These are phyloP conservation scores for Carposina sasakii DNA, from an alignment of 1,140 invertebrate genomes.

Conservation along the genomic window DNA sequence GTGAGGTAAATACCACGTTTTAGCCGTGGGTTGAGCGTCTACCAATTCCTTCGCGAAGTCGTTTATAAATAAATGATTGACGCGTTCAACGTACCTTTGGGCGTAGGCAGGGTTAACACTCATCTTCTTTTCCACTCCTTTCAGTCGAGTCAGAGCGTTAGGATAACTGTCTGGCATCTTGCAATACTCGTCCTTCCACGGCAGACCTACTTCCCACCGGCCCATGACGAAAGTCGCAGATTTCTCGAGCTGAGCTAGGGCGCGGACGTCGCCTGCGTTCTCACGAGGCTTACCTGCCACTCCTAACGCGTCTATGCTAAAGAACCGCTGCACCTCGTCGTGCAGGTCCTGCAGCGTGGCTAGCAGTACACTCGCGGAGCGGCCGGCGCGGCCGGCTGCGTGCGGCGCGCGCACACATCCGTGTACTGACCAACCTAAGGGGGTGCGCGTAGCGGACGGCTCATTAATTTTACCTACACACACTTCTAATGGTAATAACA, in stretches of 20 bases:
- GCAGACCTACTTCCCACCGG: slow-evolving; percentile 4
- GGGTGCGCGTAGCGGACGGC: slow-evolving; percentile 17
- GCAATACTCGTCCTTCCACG: slow-evolving; percentile 2
- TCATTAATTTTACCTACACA: slow-evolving; percentile 11
- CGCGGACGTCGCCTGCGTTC: slow-evolving; percentile 2
- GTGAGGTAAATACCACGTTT: slow-evolving; percentile 22
- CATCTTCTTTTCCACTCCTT: slow-evolving; percentile 3
- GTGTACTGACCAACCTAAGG: slow-evolving; percentile 21
- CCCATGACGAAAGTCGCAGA: not conserved
- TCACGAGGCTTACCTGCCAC: not conserved
- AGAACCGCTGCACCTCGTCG: not conserved
- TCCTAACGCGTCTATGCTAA: not conserved
- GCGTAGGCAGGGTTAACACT: not conserved
- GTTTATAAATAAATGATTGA: not conserved
- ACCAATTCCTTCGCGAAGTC: not conserved
- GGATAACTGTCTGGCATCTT: slow-evolving; percentile 1
- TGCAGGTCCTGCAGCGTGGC: slow-evolving; percentile 15
- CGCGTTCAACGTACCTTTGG: not conserved
- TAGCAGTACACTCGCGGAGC: not conserved
- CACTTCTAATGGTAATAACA: slow-evolving; percentile 14
- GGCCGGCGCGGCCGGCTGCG: no score
- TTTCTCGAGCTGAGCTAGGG: not conserved
- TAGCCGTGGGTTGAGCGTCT: not conserved
- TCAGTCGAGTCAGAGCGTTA: not conserved
- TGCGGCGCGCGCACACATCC: not conserved